A percentile compares a stretch with the other conserved stretches of the same genome.
Evolutionary conservation across 1,140 invertebrate genomes (phyloP).

Genomic region (Octopus bimaculoides): DNA sequence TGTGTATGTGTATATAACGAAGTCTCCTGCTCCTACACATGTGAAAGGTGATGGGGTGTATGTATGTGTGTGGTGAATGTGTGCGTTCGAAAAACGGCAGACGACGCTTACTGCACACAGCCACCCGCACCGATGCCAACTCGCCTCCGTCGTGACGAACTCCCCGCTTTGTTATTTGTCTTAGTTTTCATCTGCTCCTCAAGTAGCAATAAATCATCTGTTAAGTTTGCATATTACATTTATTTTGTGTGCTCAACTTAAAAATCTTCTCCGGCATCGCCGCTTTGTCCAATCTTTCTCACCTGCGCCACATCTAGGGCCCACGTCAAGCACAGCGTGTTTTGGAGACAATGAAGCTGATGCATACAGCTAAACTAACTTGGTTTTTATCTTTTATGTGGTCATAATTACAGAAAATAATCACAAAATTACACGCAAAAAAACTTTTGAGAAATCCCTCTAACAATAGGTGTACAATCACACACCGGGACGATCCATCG

Average conservation of each 20-base stretch:
- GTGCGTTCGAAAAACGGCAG: background rate
- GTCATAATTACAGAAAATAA: slow-evolving; percentile 40
- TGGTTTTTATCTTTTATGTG: slow-evolving; percentile 34
- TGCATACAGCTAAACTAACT: slow-evolving; percentile 27
- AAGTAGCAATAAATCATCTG: slow-evolving; percentile 42
- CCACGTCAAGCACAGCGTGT: slow-evolving; percentile 26
- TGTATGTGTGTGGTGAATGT: background rate
- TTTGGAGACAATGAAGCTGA: slow-evolving; percentile 26
- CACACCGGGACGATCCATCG: slow-evolving; percentile 11
- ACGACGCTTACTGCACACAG: slow-evolving; percentile 6
- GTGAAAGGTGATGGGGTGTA: background rate
- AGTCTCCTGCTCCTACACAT: background rate
- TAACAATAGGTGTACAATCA: slow-evolving; percentile 29
- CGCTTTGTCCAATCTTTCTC: slow-evolving; percentile 28
- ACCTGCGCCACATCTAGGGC: slow-evolving; percentile 28
- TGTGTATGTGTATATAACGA: background rate
- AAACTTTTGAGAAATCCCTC: slow-evolving; percentile 27
- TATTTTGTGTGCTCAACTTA: slow-evolving; percentile 34
- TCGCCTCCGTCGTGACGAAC: slow-evolving; percentile 19
- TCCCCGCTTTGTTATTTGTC: slow-evolving; percentile 29
- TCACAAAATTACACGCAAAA: slow-evolving; percentile 37
- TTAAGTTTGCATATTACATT: slow-evolving; percentile 35
- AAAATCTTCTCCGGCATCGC: slow-evolving; percentile 18
- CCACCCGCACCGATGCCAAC: slow-evolving; percentile 13
- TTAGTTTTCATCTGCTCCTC: slow-evolving; percentile 36